These are phyloP conservation scores for Glossophaga mutica DNA, from an alignment of 2,797 vertebrate species.

Conservation along the genomic window DNA sequence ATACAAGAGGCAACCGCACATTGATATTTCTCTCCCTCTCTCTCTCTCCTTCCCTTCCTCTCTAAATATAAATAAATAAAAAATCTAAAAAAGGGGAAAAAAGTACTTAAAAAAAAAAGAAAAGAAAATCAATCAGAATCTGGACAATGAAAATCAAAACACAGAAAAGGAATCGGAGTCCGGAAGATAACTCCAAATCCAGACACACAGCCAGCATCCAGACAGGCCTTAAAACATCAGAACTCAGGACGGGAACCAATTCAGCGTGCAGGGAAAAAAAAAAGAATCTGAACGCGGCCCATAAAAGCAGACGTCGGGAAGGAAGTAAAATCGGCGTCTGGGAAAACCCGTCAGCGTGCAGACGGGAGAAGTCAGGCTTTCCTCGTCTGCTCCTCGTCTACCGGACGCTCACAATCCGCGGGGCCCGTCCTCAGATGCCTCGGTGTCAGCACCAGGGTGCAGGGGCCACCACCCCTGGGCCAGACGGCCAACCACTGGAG, in stretches of 20 bases:
- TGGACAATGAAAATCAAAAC: no score
- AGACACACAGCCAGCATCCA: not conserved
- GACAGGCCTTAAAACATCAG: not conserved
- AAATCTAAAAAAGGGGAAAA: no score
- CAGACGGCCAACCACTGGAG: rapidly evolving
- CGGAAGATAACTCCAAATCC: not conserved
- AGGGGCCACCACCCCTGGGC: rapidly evolving
- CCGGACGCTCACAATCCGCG: no score
- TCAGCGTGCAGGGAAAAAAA: no score
- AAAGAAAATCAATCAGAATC: no score
- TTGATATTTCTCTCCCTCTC: no score
- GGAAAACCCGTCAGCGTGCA: not conserved
- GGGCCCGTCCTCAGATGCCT: rapidly evolving
- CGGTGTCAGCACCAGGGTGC: rapidly evolving
- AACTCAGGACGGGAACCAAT: no score
- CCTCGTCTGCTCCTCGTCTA: rapidly evolving
- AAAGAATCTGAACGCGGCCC: not conserved
- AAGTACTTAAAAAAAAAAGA: no score
- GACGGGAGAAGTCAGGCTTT: not conserved
- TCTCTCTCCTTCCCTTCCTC: no score
- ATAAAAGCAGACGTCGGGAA: not conserved
- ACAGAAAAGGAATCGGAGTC: no score
- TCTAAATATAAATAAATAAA: no score
- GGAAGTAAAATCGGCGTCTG: not conserved
- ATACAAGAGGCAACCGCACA: no score